Base-by-base conservation (phyloP, 2,797 vertebrate species). In the Alfaro cultratus region DNA sequence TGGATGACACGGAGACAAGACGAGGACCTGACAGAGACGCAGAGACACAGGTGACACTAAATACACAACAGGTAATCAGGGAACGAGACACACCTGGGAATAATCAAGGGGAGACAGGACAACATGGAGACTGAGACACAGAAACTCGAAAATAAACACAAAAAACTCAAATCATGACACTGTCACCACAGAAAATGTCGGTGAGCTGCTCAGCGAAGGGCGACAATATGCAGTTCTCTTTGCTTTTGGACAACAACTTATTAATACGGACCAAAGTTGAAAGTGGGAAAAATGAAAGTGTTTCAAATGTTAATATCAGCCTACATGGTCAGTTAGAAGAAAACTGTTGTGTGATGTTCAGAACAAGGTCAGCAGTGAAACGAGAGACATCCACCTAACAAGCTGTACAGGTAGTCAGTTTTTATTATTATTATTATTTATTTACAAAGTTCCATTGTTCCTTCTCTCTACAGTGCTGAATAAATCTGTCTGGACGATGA, bases 141-240 rank as follows among this genome's bases (percentile, higher is more conserved):
- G n/a, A n/a, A n/a, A n/a, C n/a, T n/a, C n/a, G n/a, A n/a, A n/a
- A n/a, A n/a, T n/a, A n/a, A n/a, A n/a, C n/a, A n/a, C n/a, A n/a
- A n/a, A n/a, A n/a, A n/a, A n/a, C n/a, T n/a, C n/a, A n/a, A n/a
- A n/a, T n/a, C n/a, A n/a, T n/a, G n/a, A n/a, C n/a, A n/a, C 43
- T 76, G 51, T 84, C 87, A 74, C 15, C 68, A 78, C 67, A 57
- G 18, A 12, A 45, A 9, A 84, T 55, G 18, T 76, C n/a, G n/a
- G 62, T 90, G 72, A 84, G 46, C 76, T 88, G 85, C 71, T 86
- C 83, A 34, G 73, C 78, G 39, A 45, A 68, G 1, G 83, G 71
- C 79, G 81, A 86, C 4, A 57, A 10, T 7, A n/a, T 67, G 6
- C 8, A 85, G 29, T 73, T 79, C 4, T 49, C 21, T 49, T 41